Percentiles rank a stretch among this genome's conserved stretches.
phyloP scores from a whole-genome alignment of 2,113 vertebrate species.

The Brachypodius melanocephalos region DNA sequence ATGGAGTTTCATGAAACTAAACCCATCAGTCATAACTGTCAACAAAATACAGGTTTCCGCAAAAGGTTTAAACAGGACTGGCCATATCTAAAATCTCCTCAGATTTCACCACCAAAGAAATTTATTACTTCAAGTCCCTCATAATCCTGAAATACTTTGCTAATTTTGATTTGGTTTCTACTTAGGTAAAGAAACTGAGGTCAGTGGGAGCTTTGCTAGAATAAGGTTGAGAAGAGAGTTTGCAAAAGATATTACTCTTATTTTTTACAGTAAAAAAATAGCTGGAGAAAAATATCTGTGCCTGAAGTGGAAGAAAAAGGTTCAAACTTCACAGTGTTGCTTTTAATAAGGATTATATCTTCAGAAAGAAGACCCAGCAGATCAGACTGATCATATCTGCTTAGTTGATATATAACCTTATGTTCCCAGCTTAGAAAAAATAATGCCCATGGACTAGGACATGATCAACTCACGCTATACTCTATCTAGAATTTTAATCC shows the following conservation, averaged over 20 bases:
- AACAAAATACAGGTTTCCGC: neutral
- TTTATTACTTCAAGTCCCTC: neutral
- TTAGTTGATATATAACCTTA: neutral
- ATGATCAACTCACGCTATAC: neutral
- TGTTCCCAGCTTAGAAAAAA: neutral
- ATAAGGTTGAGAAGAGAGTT: neutral
- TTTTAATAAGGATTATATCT: neutral
- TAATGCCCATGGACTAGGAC: neutral
- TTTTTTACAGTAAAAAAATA: conserved; percentile 26
- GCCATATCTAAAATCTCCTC: neutral
- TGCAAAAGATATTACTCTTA: neutral
- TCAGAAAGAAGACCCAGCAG: neutral
- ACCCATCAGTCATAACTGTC: neutral
- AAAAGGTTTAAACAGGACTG: conserved; percentile 7
- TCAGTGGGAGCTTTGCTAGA: neutral
- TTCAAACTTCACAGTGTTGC: neutral
- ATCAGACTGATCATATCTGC: neutral
- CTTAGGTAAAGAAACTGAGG: neutral
- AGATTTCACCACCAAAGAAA: neutral
- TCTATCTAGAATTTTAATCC: neutral
- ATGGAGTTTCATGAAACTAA: neutral
- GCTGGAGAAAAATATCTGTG: neutral
- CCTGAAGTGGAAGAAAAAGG: neutral
- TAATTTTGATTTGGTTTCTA: neutral
- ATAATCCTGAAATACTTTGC: neutral